These are phyloP conservation scores for Apoderus coryli DNA, from an alignment of 2,888 invertebrate species.

Conservation along the genomic window DNA sequence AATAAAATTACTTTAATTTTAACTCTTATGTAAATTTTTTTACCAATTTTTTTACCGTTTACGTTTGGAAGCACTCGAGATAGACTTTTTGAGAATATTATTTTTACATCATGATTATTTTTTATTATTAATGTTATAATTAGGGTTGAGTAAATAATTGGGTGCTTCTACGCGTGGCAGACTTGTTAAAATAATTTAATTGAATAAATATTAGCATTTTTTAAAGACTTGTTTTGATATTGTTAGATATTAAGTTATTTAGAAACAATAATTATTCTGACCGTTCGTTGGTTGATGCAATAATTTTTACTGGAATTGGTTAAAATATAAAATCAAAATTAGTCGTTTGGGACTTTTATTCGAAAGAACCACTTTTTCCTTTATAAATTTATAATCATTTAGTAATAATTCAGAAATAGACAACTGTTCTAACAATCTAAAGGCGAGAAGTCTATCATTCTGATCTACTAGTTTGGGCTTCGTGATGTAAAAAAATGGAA, in stretches of 20 bases:
- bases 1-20: constrained; percentile 28
- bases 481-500: no score
- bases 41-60: constrained; percentile 18
- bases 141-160: constrained; percentile 18
- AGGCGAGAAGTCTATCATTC: no score
- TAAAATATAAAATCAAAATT: constrained; percentile 22
- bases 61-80: no score
- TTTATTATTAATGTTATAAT: constrained; percentile 11
- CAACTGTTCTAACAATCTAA: no score
- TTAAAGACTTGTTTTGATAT: constrained; percentile 27
- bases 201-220: constrained; percentile 23
- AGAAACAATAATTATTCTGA: constrained; percentile 10
- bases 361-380: no score
- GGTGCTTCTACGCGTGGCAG: constrained; percentile 20
- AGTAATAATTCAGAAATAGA: no score
- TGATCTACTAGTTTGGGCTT: no score
- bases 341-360: no score
- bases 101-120: constrained; percentile 5
- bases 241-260: constrained; percentile 21
- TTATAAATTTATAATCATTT: no score
- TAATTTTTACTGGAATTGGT: constrained; percentile 26
- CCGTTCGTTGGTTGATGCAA: constrained; percentile 23
- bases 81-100: neutral
- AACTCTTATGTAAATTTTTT: constrained; percentile 26
- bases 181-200: constrained; percentile 23